Base-by-base conservation (phyloP, 2,797 vertebrate genomes). In the Dendrocincla tyrannina region DNA sequence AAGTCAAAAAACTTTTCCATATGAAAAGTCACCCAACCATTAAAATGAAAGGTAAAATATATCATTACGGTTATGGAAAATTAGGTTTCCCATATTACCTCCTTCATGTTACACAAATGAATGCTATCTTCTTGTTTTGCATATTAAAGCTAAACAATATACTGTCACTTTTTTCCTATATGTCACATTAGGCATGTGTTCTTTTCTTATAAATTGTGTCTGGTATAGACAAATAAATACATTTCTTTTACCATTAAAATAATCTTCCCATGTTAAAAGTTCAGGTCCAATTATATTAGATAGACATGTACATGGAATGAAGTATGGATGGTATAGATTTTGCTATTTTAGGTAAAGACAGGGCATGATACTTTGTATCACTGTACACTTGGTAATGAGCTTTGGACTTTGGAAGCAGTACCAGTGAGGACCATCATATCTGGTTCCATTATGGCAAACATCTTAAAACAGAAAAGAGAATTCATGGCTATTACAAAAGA, bases 31-130 rank as follows among this genome's bases (percentile, higher is more conserved):
- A 79, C 23, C 11, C 33, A 69, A 52, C 28, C 75, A 84, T 78
- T 91, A 84, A 83, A 95, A 49, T 27, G 87, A 90, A 88, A 69
- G 11, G 84, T 25, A 90, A 78, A 91, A 56, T 67, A 69, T 76
- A 81, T 64, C 27, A 91, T 90, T 76, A n/a, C 0, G 5, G 11
- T 69, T 52, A 52, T 67, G 41, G 1, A 12, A 92, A 95, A 92
- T 59, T 66, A 85, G 12, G 32, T 59, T 85, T 76, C 27, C 25
- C 6, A 10, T 27, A 69, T 73, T 69, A 66, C 20, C 10, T 75
- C 11, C 69, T 62, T 47, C 32, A 20, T 18, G 27, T 66, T 66
- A 75, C n/a, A 88, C 39, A 83, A 91, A 79, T 56, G 11, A 37
- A 49, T 49, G 12, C 5, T 68, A 8, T 53, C 18, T 50, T 81